Conservation (phyloP, 2,888 invertebrate species). For the Agrochola lychnidis region DNA sequence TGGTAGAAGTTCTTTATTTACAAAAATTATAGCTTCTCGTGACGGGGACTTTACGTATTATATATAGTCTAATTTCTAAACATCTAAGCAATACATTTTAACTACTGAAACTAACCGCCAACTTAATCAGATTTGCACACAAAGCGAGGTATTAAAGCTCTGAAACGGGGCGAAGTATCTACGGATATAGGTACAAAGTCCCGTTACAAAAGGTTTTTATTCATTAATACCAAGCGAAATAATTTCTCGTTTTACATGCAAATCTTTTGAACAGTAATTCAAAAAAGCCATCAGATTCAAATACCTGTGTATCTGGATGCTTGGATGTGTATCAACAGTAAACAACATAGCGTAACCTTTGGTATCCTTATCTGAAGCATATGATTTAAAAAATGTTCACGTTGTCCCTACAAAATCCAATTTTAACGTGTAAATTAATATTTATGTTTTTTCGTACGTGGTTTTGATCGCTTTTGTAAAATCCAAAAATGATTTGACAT, state of each 20-base stretch:
- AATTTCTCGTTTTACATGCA: conserved; percentile 41
- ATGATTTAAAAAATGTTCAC: conserved; percentile 60
- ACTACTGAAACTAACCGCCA: conserved; percentile 2
- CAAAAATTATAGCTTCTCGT: too few species aligned
- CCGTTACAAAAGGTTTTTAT: conserved; percentile 14
- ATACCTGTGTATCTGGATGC: conserved; percentile 68
- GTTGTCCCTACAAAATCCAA: conserved; percentile 49
- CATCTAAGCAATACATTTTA: neutral
- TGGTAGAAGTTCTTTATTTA: too few species aligned
- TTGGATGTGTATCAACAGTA: conserved; percentile 63
- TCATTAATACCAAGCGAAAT: neutral
- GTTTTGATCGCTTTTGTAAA: conserved; percentile 32
- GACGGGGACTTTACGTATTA: too few species aligned
- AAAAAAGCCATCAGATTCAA: conserved; percentile 7
- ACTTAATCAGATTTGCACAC: conserved; percentile 24
- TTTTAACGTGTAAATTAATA: conserved; percentile 59
- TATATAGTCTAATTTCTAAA: neutral
- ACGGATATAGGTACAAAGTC: neutral
- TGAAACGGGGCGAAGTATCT: neutral
- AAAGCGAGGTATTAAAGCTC: conserved; percentile 2
- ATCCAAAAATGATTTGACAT: conserved; percentile 50
- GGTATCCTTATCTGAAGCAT: conserved; percentile 66
- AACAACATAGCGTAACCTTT: conserved; percentile 63
- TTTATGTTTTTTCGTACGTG: conserved; percentile 37
- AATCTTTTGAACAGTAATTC: conserved; percentile 28